Conservation (phyloP, 2,113 vertebrate species). For the Tetrao urogallus region DNA sequence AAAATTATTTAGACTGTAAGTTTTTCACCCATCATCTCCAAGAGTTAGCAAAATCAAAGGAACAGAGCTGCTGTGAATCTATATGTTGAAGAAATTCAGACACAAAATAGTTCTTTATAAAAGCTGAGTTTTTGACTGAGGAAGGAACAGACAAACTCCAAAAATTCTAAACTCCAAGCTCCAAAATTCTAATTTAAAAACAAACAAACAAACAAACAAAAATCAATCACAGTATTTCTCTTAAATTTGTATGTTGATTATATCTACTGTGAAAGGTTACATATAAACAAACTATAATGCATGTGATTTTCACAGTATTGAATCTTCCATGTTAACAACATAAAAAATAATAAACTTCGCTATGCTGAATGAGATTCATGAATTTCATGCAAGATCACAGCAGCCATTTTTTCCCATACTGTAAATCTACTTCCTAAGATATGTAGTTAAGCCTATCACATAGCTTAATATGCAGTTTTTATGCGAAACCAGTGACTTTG, state of each 20-base stretch:
- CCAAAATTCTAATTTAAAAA: background rate
- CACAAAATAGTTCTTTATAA: background rate
- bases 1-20: background rate
- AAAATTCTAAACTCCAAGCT: too few species aligned
- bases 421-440: background rate
- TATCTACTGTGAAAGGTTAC: fast-evolving
- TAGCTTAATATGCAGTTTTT: background rate
- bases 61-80: background rate
- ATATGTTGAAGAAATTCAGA: background rate
- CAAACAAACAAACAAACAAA: too few species aligned
- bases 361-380: background rate
- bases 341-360: background rate
- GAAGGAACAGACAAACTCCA: background rate
- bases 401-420: background rate
- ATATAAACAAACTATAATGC: background rate
- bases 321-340: background rate
- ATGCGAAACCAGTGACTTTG: background rate
- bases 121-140: background rate
- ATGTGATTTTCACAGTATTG: background rate
- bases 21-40: background rate
- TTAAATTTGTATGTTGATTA: background rate
- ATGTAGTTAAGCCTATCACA: background rate
- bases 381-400: background rate
- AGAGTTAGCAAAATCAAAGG: background rate
- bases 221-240: background rate